phyloP scores from a whole-genome alignment of 2,797 vertebrate species.

The Microchirus variegatus region DNA sequence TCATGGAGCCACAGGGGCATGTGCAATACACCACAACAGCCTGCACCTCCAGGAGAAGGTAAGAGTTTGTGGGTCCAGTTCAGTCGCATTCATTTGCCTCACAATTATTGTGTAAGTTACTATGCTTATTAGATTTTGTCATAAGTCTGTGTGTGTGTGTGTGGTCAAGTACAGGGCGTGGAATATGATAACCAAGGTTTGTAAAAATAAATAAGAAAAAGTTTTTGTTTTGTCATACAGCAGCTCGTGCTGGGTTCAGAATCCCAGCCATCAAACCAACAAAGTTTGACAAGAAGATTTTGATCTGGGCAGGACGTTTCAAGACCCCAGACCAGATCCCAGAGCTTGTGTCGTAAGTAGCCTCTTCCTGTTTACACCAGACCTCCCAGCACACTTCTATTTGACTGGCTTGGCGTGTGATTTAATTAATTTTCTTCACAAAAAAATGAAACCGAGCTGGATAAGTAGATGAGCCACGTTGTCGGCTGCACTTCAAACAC shows the following conservation, averaged over 20 bases:
- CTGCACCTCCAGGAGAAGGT: constrained; percentile 56
- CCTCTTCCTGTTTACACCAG: constrained; percentile 72
- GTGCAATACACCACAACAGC: constrained; percentile 84
- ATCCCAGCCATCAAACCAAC: constrained; percentile 86
- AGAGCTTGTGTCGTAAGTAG: constrained; percentile 90
- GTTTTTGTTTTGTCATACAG: constrained; percentile 48
- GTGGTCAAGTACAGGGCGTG: constrained; percentile 27
- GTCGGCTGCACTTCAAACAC: constrained; percentile 49
- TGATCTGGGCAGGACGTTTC: constrained; percentile 91
- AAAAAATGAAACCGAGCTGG: constrained; percentile 25
- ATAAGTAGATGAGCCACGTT: constrained; percentile 34
- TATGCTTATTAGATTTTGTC: no score
- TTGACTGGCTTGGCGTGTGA: constrained; percentile 22
- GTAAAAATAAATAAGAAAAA: constrained; percentile 23
- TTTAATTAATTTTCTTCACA: constrained; percentile 45
- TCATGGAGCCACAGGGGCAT: constrained; percentile 66
- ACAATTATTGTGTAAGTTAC: no score
- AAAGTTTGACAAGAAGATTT: constrained; percentile 83
- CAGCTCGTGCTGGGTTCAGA: constrained; percentile 52
- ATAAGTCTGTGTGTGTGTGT: not conserved
- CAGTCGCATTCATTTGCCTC: not conserved
- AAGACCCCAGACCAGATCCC: constrained; percentile 92
- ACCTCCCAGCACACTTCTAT: constrained; percentile 30
- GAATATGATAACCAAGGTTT: constrained; percentile 20
- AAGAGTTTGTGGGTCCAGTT: constrained; percentile 6